Base-by-base conservation (phyloP, 2,888 invertebrate genomes). In the Syrista parreyssii region DNA sequence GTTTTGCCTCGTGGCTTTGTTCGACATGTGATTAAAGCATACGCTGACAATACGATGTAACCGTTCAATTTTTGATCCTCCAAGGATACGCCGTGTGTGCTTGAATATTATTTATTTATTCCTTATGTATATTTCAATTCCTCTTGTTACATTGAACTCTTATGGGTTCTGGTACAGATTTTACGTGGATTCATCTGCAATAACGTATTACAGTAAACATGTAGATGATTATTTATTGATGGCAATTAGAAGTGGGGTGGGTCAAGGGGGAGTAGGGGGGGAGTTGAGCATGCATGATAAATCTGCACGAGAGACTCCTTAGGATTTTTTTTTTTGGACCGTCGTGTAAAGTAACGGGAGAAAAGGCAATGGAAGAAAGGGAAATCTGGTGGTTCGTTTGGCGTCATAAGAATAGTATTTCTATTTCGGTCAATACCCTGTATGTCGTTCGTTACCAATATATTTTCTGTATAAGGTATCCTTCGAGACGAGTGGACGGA, bases 201-300 rank as follows among this genome's bases (percentile, higher is more conserved):
- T 55, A 55, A 0, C 23, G 6, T 55, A 55, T 9, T 23, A 9
- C 23, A 23, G 23, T 55, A 2, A 23, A 9, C 23, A 55, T 55
- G 23, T 55, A 55, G 23, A 23, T 2, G 23, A 55, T 55, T 55
- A 23, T 23, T 55, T 55, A 23, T 55, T 23, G 23, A 9, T 23
- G 55, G 23, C 1, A 9, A 9, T 32, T 6, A 31, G 23, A 2
- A 71, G 32, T 30, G 31, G n/a, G n/a, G n/a, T n/a, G n/a, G n/a
- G n/a, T n/a, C n/a, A 0, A 0, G 30, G 11, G 3, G 9, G 9
- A 0, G 3, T 11, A 1, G 6, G 12, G 32, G 31, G 31, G 71
- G n/a, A n/a, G 30, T 31, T 11, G 11, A 32, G 11, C 0, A 9
- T 6, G 23, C 23, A 2, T 6, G 15, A 23, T 55, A 23, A 23